Base-by-base conservation (phyloP, 1,140 invertebrate species). In the Hesperophylax magnus region DNA sequence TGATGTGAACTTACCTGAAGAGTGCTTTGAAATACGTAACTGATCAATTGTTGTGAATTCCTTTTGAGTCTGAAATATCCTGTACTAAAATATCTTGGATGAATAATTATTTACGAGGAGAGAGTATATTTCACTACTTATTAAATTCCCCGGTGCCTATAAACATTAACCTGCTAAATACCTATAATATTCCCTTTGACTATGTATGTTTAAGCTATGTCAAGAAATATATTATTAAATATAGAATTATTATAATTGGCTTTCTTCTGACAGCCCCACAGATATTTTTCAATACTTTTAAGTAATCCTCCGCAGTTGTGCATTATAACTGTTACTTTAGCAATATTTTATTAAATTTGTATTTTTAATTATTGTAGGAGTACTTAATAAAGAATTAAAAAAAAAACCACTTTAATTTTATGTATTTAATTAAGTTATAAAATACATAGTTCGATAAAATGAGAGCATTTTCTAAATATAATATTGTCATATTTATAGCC, bases 21-120 rank as follows among this genome's bases (percentile, higher is more conserved):
- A 81, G 80, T 81, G 80, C 80, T 78, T 81, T 81, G 24, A 24
- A 75, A 72, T 74, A 78, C 47, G 17, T 63, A 34, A 65, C 77
- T 58, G 67, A 52, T 78, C 69, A 61, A 69, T 80, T 56, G 53
- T 69, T 67, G 39, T 47, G 39, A 47, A n/a, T 67, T 75, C 53
- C 39, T 22, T 61, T 67, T 18, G 78, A 81, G 80, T 81, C 76
- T 81, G 80, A 81, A 65, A 56, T 31, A 78, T 58, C 17, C 61
- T 78, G n/a, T 20, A 34, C 54, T 58, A 58, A 56, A 14, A 27
- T 58, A 34, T 52, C 24, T 34, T 67, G 17, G 22, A 9, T 52
- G 39, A 72, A 47, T 8, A 47, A 72, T 27, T 60, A 60, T 58
- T n/a, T 61, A 60, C 34, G 56, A n/a, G 54, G 34, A 60, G 17